Base-by-base conservation (phyloP, 2,888 invertebrate genomes). In the Helicoverpa assulta region DNA sequence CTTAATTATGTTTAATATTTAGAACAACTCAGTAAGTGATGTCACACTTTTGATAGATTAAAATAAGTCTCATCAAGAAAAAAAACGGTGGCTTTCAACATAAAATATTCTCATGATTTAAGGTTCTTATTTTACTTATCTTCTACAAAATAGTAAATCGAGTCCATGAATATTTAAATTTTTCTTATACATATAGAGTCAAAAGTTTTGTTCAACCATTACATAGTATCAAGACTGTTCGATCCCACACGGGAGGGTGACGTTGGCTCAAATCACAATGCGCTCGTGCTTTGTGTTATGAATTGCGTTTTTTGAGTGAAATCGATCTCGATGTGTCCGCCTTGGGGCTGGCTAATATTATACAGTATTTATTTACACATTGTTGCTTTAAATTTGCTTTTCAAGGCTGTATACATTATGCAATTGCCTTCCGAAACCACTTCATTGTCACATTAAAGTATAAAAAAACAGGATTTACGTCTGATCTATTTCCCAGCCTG, bases 291-390 rank as follows among this genome's bases (percentile, higher is more conserved):
- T 93, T 93, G 91, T 94, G 91, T 89, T 93, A 92, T 92, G 93
- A 91, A 93, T 94, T 92, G 93, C 91, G 86, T 94, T 94, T 95
- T 94, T 94, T 93, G 88, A 90, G 88, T 90, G 94, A 94, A 94
- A 94, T 94, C 92, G 93, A 94, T 94, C 94, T 90, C 87, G 88
- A 78, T 84, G 85, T 89, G 81, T 88, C 91, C 91, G 90, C 86
- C 87, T 87, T 76, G 76, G 85, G 80, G 80, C 85, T 83, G 84
- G 82, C 77, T 75, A 85, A 87, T 85, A 90, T 89, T 90, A 90
- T 89, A 88, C 86, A 83, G 88, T 90, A 89, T 92, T 91, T 93
- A 91, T 93, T 92, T 93, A 90, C 89, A 89, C 87, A 91, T 89
- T 89, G 89, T 90, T 88, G 83, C 85, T 74, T 78, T 78, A 83